phyloP scores from a whole-genome alignment of 2,113 vertebrate species.

The Halcyon senegalensis region DNA sequence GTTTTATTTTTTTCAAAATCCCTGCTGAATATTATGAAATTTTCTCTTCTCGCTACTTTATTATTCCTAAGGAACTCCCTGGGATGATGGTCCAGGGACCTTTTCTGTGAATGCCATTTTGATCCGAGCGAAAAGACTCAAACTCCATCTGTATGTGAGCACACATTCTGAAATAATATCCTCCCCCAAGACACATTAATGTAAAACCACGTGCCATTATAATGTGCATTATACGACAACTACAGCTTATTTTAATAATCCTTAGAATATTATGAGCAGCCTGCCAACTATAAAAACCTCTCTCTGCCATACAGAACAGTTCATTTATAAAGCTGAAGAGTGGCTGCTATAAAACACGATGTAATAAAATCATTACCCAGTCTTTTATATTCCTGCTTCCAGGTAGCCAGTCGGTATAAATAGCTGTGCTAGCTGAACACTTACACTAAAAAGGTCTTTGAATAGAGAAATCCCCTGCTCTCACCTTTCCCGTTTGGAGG shows the following conservation, averaged over 20 bases:
- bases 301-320: neutral
- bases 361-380: neutral
- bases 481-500: neutral
- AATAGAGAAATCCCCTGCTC: neutral
- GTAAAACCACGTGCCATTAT: neutral
- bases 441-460: neutral
- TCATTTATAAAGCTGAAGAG: constrained; percentile 14
- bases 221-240: neutral
- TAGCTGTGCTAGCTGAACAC: neutral
- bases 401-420: neutral
- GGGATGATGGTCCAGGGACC: neutral
- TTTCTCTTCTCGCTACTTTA: neutral
- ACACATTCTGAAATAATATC: constrained; percentile 1
- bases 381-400: neutral
- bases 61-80: neutral
- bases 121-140: neutral
- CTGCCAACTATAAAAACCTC: constrained; percentile 43
- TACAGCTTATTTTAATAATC: constrained; percentile 43
- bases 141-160: neutral
- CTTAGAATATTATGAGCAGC: neutral
- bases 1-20: neutral
- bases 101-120: constrained; percentile 7
- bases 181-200: constrained; percentile 29
- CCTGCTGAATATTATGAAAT: neutral
- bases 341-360: neutral